Evolutionary conservation across 2,797 vertebrate genomes (phyloP), one percentile per base, ranked within the genome.

Genomic region (Centropyge bicolor): DNA sequence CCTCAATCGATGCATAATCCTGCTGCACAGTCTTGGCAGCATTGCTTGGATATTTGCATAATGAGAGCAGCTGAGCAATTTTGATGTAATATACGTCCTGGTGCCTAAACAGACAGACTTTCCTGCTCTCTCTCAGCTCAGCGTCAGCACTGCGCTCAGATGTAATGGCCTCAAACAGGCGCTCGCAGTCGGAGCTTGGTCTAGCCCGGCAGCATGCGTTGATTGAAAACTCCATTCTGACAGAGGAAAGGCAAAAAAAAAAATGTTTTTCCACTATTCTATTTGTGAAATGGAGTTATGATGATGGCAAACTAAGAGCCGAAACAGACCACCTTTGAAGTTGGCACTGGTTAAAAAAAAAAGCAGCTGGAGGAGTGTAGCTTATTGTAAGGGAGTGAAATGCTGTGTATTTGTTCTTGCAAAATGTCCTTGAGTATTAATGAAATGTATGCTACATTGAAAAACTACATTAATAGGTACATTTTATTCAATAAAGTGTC

Each of bases 101-200:
- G 19, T 73, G 64, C 20, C 22, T 55, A 27, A 22, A 68, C 35
- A 27, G 45, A 40, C 38, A 1, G 10, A 55, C 43, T 60, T 19
- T 49, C 31, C 51, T 20, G 35, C 49, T 48, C 17, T 54, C 11
- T 16, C 40, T 74, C 49, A 56, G 49, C 63, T 69, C 24, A 46
- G 41, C 1, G 11, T 35, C 63, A 56, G 62, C 35, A 8, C 0
- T 16, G 55, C 40, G 4, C 61, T 70, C 41, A 22, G 75, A 83
- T 64, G 74, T 27, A 78, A 80, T 64, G 75, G 54, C 54, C 38
- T 71, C 55, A 73, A 83, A 45, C 31, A n/a, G 75, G 14, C 4
- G 35, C 51, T 64, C n/a, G 14, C 51, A 80, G 67, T 8, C 17
- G 36, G 51, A 63, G 73, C 54, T 68, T 1, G 0, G 24, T 6